These are phyloP conservation scores for Cynodonichthys magdalenae DNA, from an alignment of 2,797 vertebrate species.

Conservation along the genomic window DNA sequence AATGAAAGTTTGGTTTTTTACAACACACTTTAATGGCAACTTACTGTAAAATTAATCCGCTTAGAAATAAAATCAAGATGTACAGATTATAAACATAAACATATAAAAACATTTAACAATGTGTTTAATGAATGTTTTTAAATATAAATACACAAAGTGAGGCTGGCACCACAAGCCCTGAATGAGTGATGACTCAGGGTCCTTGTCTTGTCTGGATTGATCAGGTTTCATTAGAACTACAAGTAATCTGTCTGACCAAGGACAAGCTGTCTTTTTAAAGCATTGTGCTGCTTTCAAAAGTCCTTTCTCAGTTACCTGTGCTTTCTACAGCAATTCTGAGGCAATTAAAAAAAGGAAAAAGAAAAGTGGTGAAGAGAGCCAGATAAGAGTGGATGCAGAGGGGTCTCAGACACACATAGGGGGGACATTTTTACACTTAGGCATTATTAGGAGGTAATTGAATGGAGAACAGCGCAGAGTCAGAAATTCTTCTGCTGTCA, in stretches of 20 bases:
- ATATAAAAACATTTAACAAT: too few relatives aligned
- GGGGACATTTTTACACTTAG: conserved; percentile 65
- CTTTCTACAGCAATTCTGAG: conserved; percentile 22
- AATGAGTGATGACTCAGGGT: conserved; percentile 39
- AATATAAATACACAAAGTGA: conserved; percentile 1
- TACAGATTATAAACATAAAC: too few relatives aligned
- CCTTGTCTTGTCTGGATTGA: conserved; percentile 45
- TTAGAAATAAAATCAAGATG: too few relatives aligned
- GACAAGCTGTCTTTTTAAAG: conserved; percentile 44
- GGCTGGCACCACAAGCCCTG: conserved; percentile 10
- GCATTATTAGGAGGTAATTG: conserved; percentile 73
- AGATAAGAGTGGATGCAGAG: not conserved
- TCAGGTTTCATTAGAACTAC: conserved; percentile 40
- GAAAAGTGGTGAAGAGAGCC: conserved; percentile 1
- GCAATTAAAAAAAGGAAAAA: conserved; percentile 11
- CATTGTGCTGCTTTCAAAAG: conserved; percentile 43
- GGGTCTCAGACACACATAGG: conserved; percentile 19
- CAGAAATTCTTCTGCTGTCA: conserved; percentile 59
- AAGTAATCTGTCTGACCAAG: conserved; percentile 34
- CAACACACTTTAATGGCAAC: too few relatives aligned
- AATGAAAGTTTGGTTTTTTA: too few relatives aligned
- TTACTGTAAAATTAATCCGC: too few relatives aligned
- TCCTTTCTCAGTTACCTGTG: conserved; percentile 29
- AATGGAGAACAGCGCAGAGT: conserved; percentile 56
- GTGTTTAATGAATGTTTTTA: too few relatives aligned